Evolutionary conservation across 2,797 vertebrate species (phyloP).

Genomic region (Schizothorax lantsangensis): DNA sequence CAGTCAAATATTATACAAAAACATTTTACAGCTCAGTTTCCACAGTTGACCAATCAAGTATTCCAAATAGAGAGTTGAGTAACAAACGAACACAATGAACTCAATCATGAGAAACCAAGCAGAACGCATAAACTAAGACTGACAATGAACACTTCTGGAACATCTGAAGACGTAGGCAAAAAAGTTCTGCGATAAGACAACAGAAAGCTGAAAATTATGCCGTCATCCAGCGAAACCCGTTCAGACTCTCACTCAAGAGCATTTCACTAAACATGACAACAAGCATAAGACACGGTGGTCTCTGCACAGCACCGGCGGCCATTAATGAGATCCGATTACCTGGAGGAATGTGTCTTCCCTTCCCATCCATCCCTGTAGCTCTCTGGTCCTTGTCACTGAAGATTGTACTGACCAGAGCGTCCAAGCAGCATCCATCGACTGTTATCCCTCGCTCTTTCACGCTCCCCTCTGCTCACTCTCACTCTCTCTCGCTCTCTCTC

Average conservation of each 20-base stretch:
- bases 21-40: neutral
- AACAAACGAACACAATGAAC: neutral
- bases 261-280: conserved; percentile 24
- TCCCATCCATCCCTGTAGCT: conserved; percentile 78
- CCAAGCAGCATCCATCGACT: conserved; percentile 81
- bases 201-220: neutral
- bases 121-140: neutral
- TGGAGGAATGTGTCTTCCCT: conserved; percentile 80
- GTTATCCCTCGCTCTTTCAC: conserved; percentile 66
- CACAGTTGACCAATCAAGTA: neutral
- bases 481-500: conserved; percentile 13
- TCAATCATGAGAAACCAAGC: neutral
- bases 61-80: neutral
- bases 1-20: neutral
- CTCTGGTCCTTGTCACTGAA: conserved; percentile 69
- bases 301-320: conserved; percentile 18
- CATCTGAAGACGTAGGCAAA: neutral
- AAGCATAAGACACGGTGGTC: conserved; percentile 21
- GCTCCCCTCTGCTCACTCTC: conserved; percentile 50
- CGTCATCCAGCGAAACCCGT: neutral
- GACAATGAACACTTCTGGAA: neutral
- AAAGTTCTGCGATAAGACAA: conserved; percentile 20
- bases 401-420: conserved; percentile 73
- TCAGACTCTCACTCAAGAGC: conserved; percentile 23
- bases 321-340: conserved; percentile 69